Evolutionary conservation across 2,888 invertebrate genomes (phyloP), one percentile per base, ranked within the genome.

Genomic region (Phalera bucephala): DNA sequence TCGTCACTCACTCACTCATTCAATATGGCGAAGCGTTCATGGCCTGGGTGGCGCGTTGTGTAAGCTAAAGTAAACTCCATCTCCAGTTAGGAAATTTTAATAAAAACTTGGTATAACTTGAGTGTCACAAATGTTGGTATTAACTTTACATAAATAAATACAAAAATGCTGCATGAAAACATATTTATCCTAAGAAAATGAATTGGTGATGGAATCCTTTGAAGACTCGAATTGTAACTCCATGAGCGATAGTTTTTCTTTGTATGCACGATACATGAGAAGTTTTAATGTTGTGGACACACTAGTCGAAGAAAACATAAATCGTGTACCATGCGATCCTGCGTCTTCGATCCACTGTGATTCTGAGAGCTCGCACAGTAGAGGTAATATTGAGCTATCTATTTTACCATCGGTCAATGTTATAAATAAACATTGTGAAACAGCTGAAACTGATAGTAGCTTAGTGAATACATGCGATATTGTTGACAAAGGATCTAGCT

Each of bases 221-320:
- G 82, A 81, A 70, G 84, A 86, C 67, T 82, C 88, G 40, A 85
- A 86, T 74, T 80, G 84, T 70, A 80, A 76, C 64, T 86, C 87
- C 35, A 68, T 81, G 77, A 85, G 80, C 72, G 82, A 87, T 69
- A 85, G 81, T 69, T 84, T 88, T 70, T 86, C 85, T 55, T 64
- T 88, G 46, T 89, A 89, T 44, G 85, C 86, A 46, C 78, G 87
- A 26, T 89, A 87, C 54, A 72, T 88, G 73, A 76, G 81, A 70
- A 88, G 86, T 72, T 89, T 89, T 51, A 87, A 79, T 59, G 80
- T 87, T 33, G 84, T 78, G 32, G 68, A 79, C 50, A 72, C 64
- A 43, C 66, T 75, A 36, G 58, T 65, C 14, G 72, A 77, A 45
- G 67, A 68, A 37, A 70, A 66, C 44, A 52, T 52, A 22, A 55